Conservation (phyloP, 1,140 invertebrate species). For the Drosophila carrolli region DNA sequence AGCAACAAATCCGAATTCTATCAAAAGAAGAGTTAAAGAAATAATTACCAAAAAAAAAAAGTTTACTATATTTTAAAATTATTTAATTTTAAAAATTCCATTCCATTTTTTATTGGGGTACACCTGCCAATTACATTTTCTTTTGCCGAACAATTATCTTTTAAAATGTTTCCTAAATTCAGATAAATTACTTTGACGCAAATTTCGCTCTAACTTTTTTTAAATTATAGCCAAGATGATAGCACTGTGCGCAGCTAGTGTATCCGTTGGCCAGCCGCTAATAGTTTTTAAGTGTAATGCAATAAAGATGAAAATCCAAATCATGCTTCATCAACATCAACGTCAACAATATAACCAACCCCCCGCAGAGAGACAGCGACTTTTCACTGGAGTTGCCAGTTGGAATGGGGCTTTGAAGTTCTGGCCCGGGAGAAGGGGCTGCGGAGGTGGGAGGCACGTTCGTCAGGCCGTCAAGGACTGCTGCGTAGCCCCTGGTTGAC, state of each 20-base stretch:
- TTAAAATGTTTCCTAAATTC: too few relatives aligned
- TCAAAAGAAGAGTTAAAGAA: too few relatives aligned
- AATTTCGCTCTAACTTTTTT: too few relatives aligned
- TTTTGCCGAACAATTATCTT: too few relatives aligned
- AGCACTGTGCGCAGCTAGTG: conserved; percentile 1
- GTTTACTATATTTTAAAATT: too few relatives aligned
- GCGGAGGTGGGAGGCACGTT: conserved; percentile 8
- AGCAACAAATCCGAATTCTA: too few relatives aligned
- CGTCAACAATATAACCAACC: conserved; percentile 82
- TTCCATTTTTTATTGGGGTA: too few relatives aligned
- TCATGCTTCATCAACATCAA: conserved; percentile 83
- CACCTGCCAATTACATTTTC: too few relatives aligned
- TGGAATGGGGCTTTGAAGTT: neutral
- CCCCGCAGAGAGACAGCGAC: conserved; percentile 43
- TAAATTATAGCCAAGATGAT: neutral
- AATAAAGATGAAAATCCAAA: conserved; percentile 83
- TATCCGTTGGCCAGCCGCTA: conserved; percentile 49
- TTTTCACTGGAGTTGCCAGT: conserved; percentile 30
- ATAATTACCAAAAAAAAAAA: too few relatives aligned
- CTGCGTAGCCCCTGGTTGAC: conserved; percentile 66
- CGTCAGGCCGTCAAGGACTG: conserved; percentile 62
- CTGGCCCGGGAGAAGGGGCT: neutral
- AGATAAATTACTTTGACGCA: too few relatives aligned
- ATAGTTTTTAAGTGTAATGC: conserved; percentile 83
- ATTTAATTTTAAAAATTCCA: too few relatives aligned